Conservation (phyloP, 2,797 vertebrate species). For the Sebastes hubbsi region DNA sequence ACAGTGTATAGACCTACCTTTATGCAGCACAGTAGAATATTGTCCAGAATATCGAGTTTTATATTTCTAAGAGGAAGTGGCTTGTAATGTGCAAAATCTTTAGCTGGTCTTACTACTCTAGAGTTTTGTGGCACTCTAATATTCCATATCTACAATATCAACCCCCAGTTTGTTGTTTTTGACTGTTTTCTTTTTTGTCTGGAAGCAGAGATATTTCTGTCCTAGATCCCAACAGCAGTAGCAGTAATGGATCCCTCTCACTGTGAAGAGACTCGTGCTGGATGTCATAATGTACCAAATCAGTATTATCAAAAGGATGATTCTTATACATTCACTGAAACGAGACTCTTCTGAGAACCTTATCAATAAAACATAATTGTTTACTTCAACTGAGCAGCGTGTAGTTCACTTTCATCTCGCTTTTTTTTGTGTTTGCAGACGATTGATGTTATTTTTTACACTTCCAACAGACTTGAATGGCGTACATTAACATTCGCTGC, state of each 20-base stretch:
- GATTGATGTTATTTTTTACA: not conserved
- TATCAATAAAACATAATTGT: constrained; percentile 89
- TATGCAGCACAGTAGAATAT: constrained; percentile 91
- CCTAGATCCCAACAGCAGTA: constrained; percentile 85
- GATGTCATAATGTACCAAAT: constrained; percentile 90
- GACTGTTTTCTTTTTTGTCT: constrained; percentile 67
- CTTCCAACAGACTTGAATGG: not conserved
- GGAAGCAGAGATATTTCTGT: constrained; percentile 81
- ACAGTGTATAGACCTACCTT: constrained; percentile 90
- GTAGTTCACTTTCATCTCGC: constrained; percentile 68
- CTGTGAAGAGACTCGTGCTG: constrained; percentile 88
- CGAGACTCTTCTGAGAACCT: constrained; percentile 87
- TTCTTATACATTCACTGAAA: constrained; percentile 83
- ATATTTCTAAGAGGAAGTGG: constrained; percentile 91
- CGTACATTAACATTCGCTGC: not conserved
- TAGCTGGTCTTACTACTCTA: constrained; percentile 89
- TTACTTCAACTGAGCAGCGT: constrained; percentile 81
- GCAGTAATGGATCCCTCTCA: constrained; percentile 85
- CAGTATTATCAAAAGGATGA: constrained; percentile 86
- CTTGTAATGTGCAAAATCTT: constrained; percentile 89
- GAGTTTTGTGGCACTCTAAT: constrained; percentile 87
- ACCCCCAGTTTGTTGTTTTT: constrained; percentile 83
- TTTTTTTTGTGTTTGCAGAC: constrained; percentile 14
- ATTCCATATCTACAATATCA: constrained; percentile 85
- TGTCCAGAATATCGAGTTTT: constrained; percentile 91